Evolutionary conservation across 2,888 invertebrate species (phyloP), one percentile per base, ranked within the genome.

Genomic region (Periphyllus acericola): DNA sequence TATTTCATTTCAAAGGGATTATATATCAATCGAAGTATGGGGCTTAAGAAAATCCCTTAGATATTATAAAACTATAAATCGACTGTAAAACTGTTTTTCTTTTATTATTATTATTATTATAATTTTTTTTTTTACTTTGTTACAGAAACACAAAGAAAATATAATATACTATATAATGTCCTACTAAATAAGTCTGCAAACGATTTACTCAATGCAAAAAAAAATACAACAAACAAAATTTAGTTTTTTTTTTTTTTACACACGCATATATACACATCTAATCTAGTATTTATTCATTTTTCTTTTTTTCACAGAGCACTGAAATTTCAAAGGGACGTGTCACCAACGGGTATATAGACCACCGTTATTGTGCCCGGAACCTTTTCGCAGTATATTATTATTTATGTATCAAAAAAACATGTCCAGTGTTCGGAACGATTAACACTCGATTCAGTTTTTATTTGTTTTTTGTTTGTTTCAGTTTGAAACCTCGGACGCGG

Each of bases 321-420:
- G 36, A 36, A 80, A 66, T 80, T 60, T 80, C 80, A 80, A 80
- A 80, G 80, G 36, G 36, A 80, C 36, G 36, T 80, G 66, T 40
- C 66, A 66, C 36, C 8, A 36, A 36, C 40, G 25, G n/a, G 29
- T 29, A 29, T 29, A 66, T 40, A 34, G 19, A 80, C 36, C 9
- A 29, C 81, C 81, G 40, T 46, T 46, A 46, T 32, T 11, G 80
- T 21, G 21, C 21, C 9, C 21, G 21, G 21, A 68, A 81, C 68
- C 21, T 46, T 9, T 81, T 68, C 29, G 21, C 11, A 32, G n/a
- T 19, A 29, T 68, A 68, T 40, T 81, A 81, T 81, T 68, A 81
- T 81, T 68, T 81, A 81, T 81, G 21, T 60, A 60, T 11, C 11
- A 46, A 9, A 68, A 81, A 81, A 40, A 68, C 19, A 46, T 29